A percentile compares a stretch with the other conserved stretches of the same genome.
These are phyloP conservation scores for Parapsyche elsis DNA, from an alignment of 1,140 invertebrate species.

Conservation along the genomic window DNA sequence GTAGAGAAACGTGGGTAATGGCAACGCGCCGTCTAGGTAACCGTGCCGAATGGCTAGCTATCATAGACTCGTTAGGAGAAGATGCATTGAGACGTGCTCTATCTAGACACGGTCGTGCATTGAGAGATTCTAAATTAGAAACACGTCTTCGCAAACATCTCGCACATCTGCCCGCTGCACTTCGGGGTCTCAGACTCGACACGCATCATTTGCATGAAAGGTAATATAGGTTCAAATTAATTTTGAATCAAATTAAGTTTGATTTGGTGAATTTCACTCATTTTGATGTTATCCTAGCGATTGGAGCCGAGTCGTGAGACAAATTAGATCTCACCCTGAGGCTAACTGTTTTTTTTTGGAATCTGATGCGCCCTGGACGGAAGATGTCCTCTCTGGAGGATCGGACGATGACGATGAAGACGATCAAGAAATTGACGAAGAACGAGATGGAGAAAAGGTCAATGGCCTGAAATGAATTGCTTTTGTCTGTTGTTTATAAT, in stretches of 20 bases:
- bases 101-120: constrained; percentile 81
- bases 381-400: constrained; percentile 65
- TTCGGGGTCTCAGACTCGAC: constrained; percentile 63
- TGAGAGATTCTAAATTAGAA: constrained; percentile 87
- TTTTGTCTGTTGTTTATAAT: background rate
- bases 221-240: constrained; percentile 56
- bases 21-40: constrained; percentile 87
- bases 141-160: constrained; percentile 70
- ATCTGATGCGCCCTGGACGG: constrained; percentile 80
- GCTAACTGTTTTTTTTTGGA: constrained; percentile 52
- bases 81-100: constrained; percentile 86
- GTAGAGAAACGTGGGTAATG: constrained; percentile 69
- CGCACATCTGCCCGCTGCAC: constrained; percentile 62
- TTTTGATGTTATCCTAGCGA: constrained; percentile 74
- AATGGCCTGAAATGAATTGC: background rate
- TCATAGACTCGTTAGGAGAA: constrained; percentile 87
- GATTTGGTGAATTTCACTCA: background rate
- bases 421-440: constrained; percentile 39
- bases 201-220: constrained; percentile 64
- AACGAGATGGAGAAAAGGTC: constrained; percentile 46
- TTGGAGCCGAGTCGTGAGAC: constrained; percentile 86
- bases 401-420: constrained; percentile 54
- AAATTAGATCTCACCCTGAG: constrained; percentile 86
- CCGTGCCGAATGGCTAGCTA: constrained; percentile 90
- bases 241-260: background rate